A percentile compares a stretch with the other conserved stretches of the same genome.
phyloP scores from a whole-genome alignment of 2,113 vertebrate genomes.

The Crotalus tigris region DNA sequence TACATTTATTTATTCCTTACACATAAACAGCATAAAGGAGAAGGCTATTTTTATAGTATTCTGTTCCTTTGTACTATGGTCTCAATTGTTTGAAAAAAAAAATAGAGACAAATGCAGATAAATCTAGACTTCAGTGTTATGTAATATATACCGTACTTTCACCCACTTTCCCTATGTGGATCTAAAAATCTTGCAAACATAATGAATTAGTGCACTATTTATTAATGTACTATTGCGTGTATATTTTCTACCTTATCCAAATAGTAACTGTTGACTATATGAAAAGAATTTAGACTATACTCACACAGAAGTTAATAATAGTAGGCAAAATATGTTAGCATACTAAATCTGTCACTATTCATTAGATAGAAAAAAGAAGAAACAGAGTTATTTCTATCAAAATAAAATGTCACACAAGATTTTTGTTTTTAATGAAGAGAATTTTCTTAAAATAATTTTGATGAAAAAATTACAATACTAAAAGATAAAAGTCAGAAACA shows the following conservation, averaged over 20 bases:
- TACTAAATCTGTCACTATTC: background rate
- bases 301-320: background rate
- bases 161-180: background rate
- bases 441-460: background rate
- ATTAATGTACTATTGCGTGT: background rate
- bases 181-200: background rate
- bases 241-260: background rate
- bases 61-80: no score
- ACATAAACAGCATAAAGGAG: background rate
- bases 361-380: background rate
- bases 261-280: background rate
- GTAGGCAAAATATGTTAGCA: background rate
- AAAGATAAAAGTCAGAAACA: background rate
- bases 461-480: background rate
- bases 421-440: background rate
- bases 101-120: background rate
- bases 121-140: background rate
- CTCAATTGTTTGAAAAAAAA: background rate
- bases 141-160: background rate
- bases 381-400: background rate
- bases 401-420: background rate
- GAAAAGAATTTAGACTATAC: background rate
- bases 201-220: background rate
- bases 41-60: background rate
- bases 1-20: background rate